Percentiles rank a stretch among this genome's conserved stretches.
phyloP scores from a whole-genome alignment of 2,113 vertebrate genomes.

The Thunnus thynnus region DNA sequence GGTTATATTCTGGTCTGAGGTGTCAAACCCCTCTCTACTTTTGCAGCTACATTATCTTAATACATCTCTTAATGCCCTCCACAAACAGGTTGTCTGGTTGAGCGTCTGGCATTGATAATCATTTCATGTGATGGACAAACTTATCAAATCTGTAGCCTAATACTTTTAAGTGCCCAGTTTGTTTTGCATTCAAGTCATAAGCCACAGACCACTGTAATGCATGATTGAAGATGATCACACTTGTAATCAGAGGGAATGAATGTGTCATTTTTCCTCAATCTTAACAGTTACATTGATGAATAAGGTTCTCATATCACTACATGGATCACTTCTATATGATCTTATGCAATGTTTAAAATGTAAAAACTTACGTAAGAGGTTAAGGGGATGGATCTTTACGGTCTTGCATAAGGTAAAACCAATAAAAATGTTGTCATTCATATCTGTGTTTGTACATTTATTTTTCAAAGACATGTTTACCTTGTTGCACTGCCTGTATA shows the following conservation, averaged over 20 bases:
- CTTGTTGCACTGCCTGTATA: too few relatives aligned
- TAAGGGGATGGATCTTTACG: constrained; percentile 74
- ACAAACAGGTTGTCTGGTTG: constrained; percentile 38
- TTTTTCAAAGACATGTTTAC: neutral
- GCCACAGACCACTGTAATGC: constrained; percentile 79
- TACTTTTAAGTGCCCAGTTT: constrained; percentile 78
- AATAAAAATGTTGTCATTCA: constrained; percentile 80
- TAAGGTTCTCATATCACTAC: constrained; percentile 78
- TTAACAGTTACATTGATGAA: constrained; percentile 57
- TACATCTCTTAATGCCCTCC: constrained; percentile 34
- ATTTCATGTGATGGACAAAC: constrained; percentile 68
- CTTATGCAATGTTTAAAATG: constrained; percentile 83
- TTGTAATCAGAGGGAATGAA: constrained; percentile 70
- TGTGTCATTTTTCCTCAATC: constrained; percentile 68
- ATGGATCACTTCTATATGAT: constrained; percentile 75
- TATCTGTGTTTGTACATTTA: constrained; percentile 27
- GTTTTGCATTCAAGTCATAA: constrained; percentile 72
- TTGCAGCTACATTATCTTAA: constrained; percentile 44
- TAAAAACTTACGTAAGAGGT: constrained; percentile 70
- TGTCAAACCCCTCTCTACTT: constrained; percentile 21
- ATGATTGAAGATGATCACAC: constrained; percentile 74
- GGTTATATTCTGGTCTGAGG: constrained; percentile 40
- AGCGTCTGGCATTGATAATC: constrained; percentile 61
- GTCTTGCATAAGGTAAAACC: constrained; percentile 75
- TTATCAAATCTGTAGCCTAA: constrained; percentile 78